phyloP scores from a whole-genome alignment of 1,140 invertebrate genomes.

The Trichoplusia ni region DNA sequence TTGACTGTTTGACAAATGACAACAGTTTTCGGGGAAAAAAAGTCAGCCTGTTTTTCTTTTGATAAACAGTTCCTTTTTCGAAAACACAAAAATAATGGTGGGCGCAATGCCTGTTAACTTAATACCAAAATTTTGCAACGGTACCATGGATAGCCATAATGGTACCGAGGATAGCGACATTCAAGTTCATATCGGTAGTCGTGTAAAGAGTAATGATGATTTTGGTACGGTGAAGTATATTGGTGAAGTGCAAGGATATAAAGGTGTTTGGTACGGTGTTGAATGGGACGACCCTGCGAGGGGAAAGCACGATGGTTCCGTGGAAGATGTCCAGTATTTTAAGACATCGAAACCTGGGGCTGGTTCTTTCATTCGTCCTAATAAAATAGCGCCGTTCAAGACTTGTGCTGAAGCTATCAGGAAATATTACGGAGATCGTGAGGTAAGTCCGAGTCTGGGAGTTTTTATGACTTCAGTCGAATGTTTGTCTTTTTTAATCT shows the following conservation, averaged over 20 bases:
- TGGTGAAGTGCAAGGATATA: constrained; percentile 81
- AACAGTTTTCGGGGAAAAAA: constrained; percentile 54
- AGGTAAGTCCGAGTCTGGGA: constrained; percentile 63
- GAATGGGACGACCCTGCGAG: constrained; percentile 95
- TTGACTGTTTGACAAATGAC: constrained; percentile 24
- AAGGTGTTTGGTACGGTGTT: constrained; percentile 91
- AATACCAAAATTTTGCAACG: constrained; percentile 78
- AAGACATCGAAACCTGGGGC: constrained; percentile 86
- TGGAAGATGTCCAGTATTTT: constrained; percentile 92
- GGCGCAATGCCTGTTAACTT: constrained; percentile 79
- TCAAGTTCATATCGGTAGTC: constrained; percentile 72
- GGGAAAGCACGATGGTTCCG: constrained; percentile 95
- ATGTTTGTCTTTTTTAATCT: constrained; percentile 10
- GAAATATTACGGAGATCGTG: constrained; percentile 86
- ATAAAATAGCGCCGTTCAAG: constrained; percentile 88
- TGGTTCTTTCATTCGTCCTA: constrained; percentile 92
- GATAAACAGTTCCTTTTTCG: constrained; percentile 75
- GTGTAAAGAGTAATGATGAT: constrained; percentile 72
- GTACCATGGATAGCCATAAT: constrained; percentile 73
- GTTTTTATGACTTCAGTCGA: too few species aligned
- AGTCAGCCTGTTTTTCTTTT: constrained; percentile 76
- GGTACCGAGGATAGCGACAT: constrained; percentile 65
- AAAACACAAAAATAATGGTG: constrained; percentile 78
- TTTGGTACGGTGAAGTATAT: constrained; percentile 77
- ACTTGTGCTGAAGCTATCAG: constrained; percentile 88